phyloP scores from a whole-genome alignment of 1,140 invertebrate species.

The Magallana ariakensis region DNA sequence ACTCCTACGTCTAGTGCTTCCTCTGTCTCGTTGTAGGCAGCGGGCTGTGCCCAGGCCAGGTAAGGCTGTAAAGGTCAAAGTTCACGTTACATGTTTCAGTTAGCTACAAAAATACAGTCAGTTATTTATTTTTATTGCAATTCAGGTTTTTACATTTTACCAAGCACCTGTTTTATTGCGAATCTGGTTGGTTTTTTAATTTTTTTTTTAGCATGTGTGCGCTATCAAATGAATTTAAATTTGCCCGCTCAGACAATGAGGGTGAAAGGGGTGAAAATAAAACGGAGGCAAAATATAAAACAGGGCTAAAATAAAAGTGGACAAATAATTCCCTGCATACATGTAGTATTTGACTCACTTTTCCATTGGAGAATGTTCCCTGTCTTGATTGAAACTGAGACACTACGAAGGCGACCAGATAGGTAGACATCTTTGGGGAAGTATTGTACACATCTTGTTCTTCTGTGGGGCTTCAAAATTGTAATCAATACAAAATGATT shows the following conservation, averaged over 20 bases:
- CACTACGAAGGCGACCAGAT: slow-evolving; percentile 80
- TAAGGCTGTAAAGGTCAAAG: slow-evolving; percentile 12
- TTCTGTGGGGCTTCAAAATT: not conserved
- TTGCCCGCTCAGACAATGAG: too few relatives aligned
- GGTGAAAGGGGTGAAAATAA: too few relatives aligned
- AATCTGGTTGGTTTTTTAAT: too few relatives aligned
- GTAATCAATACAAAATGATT: not conserved
- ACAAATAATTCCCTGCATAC: too few relatives aligned
- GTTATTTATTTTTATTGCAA: too few relatives aligned
- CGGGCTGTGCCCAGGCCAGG: slow-evolving; percentile 63
- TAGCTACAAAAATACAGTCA: too few relatives aligned
- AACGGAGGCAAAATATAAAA: too few relatives aligned
- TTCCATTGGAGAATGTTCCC: slow-evolving; percentile 64
- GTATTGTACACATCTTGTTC: slow-evolving; percentile 69
- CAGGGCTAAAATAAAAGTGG: too few relatives aligned
- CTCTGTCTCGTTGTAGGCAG: slow-evolving; percentile 57
- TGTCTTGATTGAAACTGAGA: slow-evolving; percentile 78
- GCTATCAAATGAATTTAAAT: too few relatives aligned
- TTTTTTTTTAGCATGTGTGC: too few relatives aligned
- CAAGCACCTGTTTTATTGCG: too few relatives aligned
- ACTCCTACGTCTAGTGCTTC: slow-evolving; percentile 64
- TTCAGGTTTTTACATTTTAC: too few relatives aligned
- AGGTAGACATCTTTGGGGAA: slow-evolving; percentile 80
- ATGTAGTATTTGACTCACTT: slow-evolving; percentile 41
- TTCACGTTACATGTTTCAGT: not conserved